phyloP scores from a whole-genome alignment of 1,140 invertebrate species.

The Euborellia annulipes region DNA sequence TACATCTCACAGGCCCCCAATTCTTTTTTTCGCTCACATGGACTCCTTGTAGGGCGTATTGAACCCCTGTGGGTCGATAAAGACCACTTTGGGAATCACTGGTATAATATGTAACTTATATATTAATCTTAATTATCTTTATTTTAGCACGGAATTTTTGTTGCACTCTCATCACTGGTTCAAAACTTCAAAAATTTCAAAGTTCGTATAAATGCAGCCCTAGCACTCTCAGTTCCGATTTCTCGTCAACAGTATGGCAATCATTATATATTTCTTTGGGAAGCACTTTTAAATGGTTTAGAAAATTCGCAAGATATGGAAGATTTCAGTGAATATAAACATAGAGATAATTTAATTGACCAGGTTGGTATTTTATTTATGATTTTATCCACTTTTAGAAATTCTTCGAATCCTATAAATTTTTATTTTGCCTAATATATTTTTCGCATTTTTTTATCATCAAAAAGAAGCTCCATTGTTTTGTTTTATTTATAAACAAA shows the following conservation, averaged over 20 bases:
- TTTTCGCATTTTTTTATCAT: background rate
- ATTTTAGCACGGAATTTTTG: slow-evolving; percentile 33
- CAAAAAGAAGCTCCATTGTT: background rate
- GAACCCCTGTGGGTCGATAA: too few species aligned
- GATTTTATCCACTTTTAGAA: background rate
- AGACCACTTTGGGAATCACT: too few species aligned
- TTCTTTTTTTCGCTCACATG: too few species aligned
- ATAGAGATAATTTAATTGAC: slow-evolving; percentile 55
- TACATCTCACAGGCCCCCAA: too few species aligned
- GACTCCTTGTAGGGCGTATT: too few species aligned
- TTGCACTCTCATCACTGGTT: slow-evolving; percentile 32
- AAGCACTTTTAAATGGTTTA: slow-evolving; percentile 45
- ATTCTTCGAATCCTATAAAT: background rate
- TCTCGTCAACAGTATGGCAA: slow-evolving; percentile 39
- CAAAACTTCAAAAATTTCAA: slow-evolving; percentile 44
- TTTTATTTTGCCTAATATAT: background rate
- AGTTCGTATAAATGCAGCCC: slow-evolving; percentile 66
- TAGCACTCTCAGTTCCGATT: slow-evolving; percentile 45
- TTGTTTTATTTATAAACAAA: background rate
- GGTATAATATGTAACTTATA: background rate
- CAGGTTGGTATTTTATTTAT: slow-evolving; percentile 26
- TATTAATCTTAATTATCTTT: background rate
- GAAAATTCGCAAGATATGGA: slow-evolving; percentile 56
- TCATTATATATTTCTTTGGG: slow-evolving; percentile 46
- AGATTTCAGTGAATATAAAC: slow-evolving; percentile 63